phyloP scores from a whole-genome alignment of 2,797 vertebrate genomes.

The Cyclura pinguis region DNA sequence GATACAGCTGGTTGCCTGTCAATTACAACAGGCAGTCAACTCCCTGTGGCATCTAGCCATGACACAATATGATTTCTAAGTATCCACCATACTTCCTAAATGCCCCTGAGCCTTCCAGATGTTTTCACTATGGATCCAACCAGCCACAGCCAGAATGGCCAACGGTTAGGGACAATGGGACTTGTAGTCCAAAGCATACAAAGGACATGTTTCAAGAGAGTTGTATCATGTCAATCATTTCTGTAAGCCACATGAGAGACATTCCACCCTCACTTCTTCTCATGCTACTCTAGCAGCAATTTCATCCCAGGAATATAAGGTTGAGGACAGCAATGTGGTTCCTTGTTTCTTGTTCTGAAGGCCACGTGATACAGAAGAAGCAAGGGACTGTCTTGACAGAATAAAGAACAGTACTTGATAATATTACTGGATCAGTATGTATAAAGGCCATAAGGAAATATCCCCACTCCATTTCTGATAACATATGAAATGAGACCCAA shows the following conservation, averaged over 20 bases:
- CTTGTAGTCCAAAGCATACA: not conserved
- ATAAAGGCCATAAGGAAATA: not conserved
- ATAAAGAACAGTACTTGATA: not conserved
- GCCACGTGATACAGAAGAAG: not conserved
- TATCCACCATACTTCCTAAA: not conserved
- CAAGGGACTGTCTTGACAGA: not conserved
- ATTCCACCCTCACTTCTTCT: not conserved
- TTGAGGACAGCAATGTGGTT: not conserved
- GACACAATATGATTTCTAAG: not conserved
- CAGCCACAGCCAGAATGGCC: not conserved
- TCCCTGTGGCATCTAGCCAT: not conserved
- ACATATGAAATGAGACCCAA: not conserved
- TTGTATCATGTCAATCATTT: not conserved
- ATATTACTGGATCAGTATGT: not conserved
- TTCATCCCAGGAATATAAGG: not conserved
- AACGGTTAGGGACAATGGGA: too few species aligned
- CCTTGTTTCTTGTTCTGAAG: not conserved
- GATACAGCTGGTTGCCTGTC: not conserved
- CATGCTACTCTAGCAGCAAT: not conserved
- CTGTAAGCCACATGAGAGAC: too few species aligned
- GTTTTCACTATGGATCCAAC: not conserved
- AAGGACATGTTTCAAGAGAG: not conserved
- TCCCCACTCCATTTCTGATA: not conserved
- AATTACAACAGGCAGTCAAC: not conserved
- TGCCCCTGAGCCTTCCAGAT: not conserved